A percentile compares a stretch with the other conserved stretches of the same genome.
Conservation (phyloP, 1,140 invertebrate genomes). For the Drosophila eugracilis region DNA sequence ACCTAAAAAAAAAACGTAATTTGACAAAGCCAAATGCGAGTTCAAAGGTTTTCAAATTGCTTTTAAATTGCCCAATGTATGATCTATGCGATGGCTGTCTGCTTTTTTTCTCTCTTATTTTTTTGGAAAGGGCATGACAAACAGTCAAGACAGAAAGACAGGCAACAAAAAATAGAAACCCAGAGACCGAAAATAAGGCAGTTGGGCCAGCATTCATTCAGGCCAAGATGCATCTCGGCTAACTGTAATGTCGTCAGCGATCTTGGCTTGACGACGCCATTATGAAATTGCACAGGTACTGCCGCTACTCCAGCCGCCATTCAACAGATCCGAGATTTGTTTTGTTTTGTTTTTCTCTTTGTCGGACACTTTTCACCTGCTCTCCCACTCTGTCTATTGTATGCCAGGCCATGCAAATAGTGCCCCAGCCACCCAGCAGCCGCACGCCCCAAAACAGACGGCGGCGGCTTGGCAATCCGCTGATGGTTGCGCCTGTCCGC, state of each 20-base stretch:
- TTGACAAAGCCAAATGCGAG: slow-evolving; percentile 10
- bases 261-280: slow-evolving; percentile 72
- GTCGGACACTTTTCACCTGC: slow-evolving; percentile 74
- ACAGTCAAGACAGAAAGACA: slow-evolving; percentile 19
- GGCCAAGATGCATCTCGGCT: slow-evolving; percentile 60
- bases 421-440: slow-evolving; percentile 26
- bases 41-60: slow-evolving; percentile 49
- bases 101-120: too few species aligned
- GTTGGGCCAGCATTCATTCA: slow-evolving; percentile 51
- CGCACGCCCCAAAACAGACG: slow-evolving; percentile 36
- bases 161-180: slow-evolving; percentile 15
- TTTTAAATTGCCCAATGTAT: slow-evolving; percentile 51
- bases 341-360: too few species aligned
- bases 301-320: not conserved
- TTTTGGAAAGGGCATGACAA: slow-evolving; percentile 63
- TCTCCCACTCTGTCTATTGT: slow-evolving; percentile 48
- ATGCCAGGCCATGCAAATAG: slow-evolving; percentile 67
- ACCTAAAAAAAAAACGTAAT: not conserved
- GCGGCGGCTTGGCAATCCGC: slow-evolving; percentile 51
- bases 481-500: slow-evolving; percentile 46
- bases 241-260: slow-evolving; percentile 77
- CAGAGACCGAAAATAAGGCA: slow-evolving; percentile 32
- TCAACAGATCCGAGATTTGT: slow-evolving; percentile 74
- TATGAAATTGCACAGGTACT: slow-evolving; percentile 64
- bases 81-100: slow-evolving; percentile 31